Evolutionary conservation across 2,797 vertebrate genomes (phyloP).

Genomic region (Rhabdomys pumilio): DNA sequence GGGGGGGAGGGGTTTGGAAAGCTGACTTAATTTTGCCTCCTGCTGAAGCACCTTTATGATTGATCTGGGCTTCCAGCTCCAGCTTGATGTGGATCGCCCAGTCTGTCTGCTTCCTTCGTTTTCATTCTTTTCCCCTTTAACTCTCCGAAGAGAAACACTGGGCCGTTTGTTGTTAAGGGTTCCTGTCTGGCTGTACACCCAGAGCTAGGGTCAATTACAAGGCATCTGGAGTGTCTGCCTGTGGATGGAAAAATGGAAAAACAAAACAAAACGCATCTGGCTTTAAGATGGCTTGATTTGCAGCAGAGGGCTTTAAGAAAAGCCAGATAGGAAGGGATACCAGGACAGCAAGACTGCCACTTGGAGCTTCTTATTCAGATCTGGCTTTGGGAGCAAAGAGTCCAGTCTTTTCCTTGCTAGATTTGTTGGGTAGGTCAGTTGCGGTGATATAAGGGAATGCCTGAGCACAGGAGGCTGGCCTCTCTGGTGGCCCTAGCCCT

Average conservation of each 20-base stretch:
- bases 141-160: not conserved
- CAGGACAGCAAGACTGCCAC: rapidly evolving
- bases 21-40: not conserved
- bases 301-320: not conserved
- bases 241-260: not conserved
- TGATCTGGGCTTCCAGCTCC: not conserved
- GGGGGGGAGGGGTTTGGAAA: not conserved
- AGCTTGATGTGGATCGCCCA: not conserved
- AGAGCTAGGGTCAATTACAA: not conserved
- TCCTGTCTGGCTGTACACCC: not conserved
- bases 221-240: not conserved
- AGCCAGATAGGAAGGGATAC: not conserved
- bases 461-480: not conserved
- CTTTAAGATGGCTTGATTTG: not conserved
- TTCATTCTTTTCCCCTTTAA: not conserved
- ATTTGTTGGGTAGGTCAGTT: too few relatives aligned
- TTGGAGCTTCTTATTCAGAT: not conserved
- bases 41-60: not conserved
- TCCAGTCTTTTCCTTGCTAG: not conserved
- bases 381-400: not conserved
- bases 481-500: not conserved
- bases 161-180: not conserved
- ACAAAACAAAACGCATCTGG: not conserved
- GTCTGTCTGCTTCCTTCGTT: not conserved
- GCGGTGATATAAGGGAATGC: not conserved